phyloP scores from a whole-genome alignment of 1,140 invertebrate genomes.

The Aphis gossypii region DNA sequence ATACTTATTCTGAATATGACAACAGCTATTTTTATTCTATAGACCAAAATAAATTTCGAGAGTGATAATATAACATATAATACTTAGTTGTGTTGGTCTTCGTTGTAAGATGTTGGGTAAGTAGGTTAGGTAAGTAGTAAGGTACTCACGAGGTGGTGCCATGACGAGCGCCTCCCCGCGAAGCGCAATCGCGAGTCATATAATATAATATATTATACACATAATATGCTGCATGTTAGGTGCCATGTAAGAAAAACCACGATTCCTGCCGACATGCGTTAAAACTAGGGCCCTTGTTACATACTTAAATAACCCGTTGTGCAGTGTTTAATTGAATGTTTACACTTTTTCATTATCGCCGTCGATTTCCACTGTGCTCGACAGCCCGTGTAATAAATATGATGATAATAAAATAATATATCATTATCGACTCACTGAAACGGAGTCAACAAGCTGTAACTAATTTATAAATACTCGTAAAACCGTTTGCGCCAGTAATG shows the following conservation, averaged over 20 bases:
- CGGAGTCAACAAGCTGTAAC: constrained; percentile 28
- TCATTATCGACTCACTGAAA: constrained; percentile 32
- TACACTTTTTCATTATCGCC: constrained; percentile 31
- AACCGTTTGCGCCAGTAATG: not conserved
- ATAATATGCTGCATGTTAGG: not conserved
- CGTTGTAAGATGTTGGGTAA: not conserved
- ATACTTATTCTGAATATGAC: no score
- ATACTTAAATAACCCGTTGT: constrained; percentile 15
- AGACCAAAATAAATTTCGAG: no score
- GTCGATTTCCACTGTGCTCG: not conserved
- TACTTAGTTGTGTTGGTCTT: not conserved
- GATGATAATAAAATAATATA: not conserved
- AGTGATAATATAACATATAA: no score
- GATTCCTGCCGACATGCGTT: not conserved
- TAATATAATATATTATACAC: no score
- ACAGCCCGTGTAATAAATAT: not conserved
- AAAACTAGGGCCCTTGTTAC: not conserved
- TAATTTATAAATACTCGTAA: constrained; percentile 41
- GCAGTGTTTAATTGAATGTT: constrained; percentile 15
- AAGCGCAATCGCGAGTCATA: not conserved
- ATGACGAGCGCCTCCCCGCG: not conserved
- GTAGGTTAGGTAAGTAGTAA: not conserved
- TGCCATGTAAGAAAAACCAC: not conserved
- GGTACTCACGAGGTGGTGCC: not conserved
- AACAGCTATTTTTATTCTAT: no score